Percentiles rank a stretch among this genome's conserved stretches.
Conservation (phyloP, 2,113 vertebrate genomes). For the Orcinus orca region DNA sequence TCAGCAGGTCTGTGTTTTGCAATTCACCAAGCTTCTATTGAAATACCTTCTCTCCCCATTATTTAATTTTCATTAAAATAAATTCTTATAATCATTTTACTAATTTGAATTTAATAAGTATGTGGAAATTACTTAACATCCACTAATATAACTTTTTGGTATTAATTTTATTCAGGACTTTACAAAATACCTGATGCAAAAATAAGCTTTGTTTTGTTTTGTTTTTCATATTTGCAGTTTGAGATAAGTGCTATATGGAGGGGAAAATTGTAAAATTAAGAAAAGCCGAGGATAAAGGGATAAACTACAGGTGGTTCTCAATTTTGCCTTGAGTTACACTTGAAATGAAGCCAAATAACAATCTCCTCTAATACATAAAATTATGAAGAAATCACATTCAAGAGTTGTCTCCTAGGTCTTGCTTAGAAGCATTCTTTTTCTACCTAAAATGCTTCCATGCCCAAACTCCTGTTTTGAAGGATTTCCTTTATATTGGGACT, state of each 20-base stretch:
- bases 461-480: background rate
- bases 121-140: background rate
- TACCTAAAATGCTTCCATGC: background rate
- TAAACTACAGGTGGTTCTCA: background rate
- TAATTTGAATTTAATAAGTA: constrained; percentile 24
- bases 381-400: background rate
- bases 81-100: background rate
- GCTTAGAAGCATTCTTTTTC: background rate
- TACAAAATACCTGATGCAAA: background rate
- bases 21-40: background rate
- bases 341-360: constrained; percentile 13
- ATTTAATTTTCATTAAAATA: constrained; percentile 40
- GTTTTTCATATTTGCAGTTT: background rate
- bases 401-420: background rate
- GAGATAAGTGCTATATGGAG: background rate
- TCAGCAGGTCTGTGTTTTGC: background rate
- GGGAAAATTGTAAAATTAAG: background rate
- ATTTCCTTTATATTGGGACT: background rate
- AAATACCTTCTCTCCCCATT: background rate
- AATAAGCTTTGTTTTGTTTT: background rate
- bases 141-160: background rate
- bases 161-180: background rate
- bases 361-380: background rate
- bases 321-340: background rate
- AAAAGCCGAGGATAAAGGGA: background rate